Evolutionary conservation across 2,888 invertebrate genomes (phyloP).

Genomic region (Lochmaea crataegi): DNA sequence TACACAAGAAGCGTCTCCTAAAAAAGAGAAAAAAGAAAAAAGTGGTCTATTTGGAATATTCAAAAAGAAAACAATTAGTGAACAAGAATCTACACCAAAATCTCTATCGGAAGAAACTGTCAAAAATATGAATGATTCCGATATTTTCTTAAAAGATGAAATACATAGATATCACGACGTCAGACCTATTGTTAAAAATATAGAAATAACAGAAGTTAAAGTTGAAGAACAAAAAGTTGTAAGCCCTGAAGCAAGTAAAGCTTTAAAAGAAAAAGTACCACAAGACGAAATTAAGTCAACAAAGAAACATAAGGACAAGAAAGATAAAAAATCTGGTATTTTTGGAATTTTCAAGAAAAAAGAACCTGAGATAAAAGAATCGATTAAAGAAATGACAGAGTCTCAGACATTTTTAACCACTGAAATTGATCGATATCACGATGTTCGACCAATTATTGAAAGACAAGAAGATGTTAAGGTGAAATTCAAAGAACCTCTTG

Average conservation of each 20-base stretch:
- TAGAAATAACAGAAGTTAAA: constrained; percentile 6
- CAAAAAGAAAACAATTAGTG: constrained; percentile 18
- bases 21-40: constrained; percentile 38
- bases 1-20: neutral
- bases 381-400: constrained; percentile 38
- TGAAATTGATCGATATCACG: constrained; percentile 49
- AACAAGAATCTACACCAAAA: neutral
- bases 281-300: constrained; percentile 8
- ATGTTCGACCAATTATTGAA: constrained; percentile 38
- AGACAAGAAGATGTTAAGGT: constrained; percentile 15
- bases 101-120: constrained; percentile 19
- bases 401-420: constrained; percentile 49
- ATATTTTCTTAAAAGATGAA: constrained; percentile 43
- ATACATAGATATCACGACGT: constrained; percentile 46
- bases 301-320: constrained; percentile 22
- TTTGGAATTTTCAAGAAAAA: constrained; percentile 35
- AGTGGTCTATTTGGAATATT: constrained; percentile 43
- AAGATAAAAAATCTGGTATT: constrained; percentile 26
- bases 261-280: constrained; percentile 4
- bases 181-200: constrained; percentile 32
- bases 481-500: constrained; percentile 20
- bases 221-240: neutral
- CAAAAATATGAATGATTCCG: constrained; percentile 29
- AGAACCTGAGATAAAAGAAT: constrained; percentile 13
- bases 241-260: constrained; percentile 4